These are phyloP conservation scores for Brachypteracias leptosomus DNA, from an alignment of 2,113 vertebrate genomes.

Conservation along the genomic window DNA sequence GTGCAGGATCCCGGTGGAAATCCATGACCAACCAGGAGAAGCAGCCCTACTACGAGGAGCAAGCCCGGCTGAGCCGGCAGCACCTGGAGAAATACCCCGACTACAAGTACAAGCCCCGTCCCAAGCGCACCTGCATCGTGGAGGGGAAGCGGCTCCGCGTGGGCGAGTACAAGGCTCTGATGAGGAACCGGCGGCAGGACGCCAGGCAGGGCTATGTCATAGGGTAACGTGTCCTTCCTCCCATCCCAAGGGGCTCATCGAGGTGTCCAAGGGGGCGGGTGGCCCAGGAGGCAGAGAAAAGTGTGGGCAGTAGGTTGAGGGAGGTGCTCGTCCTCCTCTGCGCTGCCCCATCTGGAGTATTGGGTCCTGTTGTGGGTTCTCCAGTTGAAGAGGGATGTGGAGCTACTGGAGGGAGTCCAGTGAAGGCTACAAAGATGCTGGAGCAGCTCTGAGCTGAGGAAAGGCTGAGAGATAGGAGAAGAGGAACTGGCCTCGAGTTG, in stretches of 20 bases:
- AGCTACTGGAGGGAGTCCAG: too few relatives aligned
- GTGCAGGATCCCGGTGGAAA: constrained; percentile 93
- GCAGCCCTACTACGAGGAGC: constrained; percentile 97
- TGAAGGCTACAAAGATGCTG: too few relatives aligned
- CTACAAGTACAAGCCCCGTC: constrained; percentile 96
- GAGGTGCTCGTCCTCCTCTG: neutral
- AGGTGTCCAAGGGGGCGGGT: rapidly evolving
- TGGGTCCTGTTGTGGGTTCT: too few relatives aligned
- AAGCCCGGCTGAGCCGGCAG: constrained; percentile 93
- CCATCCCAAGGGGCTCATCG: rapidly evolving
- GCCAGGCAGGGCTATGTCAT: constrained; percentile 84
- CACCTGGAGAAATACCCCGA: constrained; percentile 97
- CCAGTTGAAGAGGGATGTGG: too few relatives aligned
- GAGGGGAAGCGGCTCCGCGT: constrained; percentile 93
- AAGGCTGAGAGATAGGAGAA: too few relatives aligned
- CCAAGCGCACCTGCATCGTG: constrained; percentile 97
- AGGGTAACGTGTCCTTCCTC: constrained; percentile 74
- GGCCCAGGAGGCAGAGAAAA: too few relatives aligned
- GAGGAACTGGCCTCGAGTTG: too few relatives aligned
- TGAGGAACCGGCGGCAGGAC: constrained; percentile 94
- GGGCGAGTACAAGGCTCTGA: constrained; percentile 99
- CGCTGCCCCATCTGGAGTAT: neutral
- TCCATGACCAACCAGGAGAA: constrained; percentile 98
- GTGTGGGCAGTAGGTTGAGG: neutral
- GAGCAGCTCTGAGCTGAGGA: too few relatives aligned